Conservation (phyloP, 2,888 invertebrate genomes). For the Odontocolon sp. region DNA sequence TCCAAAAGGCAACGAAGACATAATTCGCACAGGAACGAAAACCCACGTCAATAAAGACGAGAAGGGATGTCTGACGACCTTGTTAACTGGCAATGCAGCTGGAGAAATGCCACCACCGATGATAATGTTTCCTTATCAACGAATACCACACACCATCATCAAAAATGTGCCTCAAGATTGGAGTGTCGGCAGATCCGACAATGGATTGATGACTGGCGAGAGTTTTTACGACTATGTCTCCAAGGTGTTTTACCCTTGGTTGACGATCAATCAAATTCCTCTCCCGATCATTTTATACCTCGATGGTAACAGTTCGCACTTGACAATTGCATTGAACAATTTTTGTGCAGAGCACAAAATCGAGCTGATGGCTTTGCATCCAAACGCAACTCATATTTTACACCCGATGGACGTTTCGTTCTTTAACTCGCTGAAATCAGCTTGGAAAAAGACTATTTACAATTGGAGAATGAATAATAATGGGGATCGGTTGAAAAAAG, state of each 20-base stretch:
- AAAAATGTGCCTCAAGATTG: background rate
- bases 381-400: conserved; percentile 62
- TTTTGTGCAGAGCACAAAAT: conserved; percentile 57
- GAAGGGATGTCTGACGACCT: background rate
- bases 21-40: conserved; percentile 62
- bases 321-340: conserved; percentile 53
- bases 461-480: conserved; percentile 51
- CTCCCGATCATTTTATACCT: conserved; percentile 58
- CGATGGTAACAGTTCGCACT: conserved; percentile 65
- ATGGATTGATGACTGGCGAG: conserved; percentile 50
- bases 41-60: conserved; percentile 48
- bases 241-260: conserved; percentile 56
- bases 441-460: conserved; percentile 14
- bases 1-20: conserved; percentile 64
- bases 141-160: background rate
- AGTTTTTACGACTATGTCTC: conserved; percentile 54
- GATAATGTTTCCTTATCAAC: background rate
- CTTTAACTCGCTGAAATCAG: conserved; percentile 61
- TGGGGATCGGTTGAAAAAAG: conserved; percentile 35
- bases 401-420: conserved; percentile 64
- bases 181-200: conserved; percentile 27
- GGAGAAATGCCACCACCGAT: background rate
- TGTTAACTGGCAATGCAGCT: background rate
- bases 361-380: conserved; percentile 47
- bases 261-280: conserved; percentile 35